Conservation (phyloP, 2,113 vertebrate genomes). For the Recurvirostra avosetta region DNA sequence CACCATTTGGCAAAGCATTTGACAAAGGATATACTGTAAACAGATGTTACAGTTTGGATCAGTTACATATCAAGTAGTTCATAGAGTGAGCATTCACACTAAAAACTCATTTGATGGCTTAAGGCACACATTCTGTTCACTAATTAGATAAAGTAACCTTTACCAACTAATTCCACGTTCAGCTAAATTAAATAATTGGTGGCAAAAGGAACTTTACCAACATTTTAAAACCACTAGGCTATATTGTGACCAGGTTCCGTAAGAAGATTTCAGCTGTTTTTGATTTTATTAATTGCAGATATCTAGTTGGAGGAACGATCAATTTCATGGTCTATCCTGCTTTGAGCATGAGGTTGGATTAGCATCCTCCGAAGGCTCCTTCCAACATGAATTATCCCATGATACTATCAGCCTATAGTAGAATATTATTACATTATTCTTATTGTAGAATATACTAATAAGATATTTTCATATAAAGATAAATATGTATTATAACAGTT, state of each 20-base stretch:
- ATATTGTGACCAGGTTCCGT: background rate
- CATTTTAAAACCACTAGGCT: background rate
- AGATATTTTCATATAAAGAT: background rate
- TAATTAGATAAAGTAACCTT: background rate
- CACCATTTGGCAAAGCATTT: background rate
- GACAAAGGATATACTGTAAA: background rate
- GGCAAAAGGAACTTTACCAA: background rate
- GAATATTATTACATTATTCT: background rate
- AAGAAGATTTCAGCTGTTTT: background rate
- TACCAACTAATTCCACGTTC: background rate
- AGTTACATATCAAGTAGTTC: background rate
- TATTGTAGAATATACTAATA: background rate
- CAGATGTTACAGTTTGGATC: background rate
- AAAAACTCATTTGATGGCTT: background rate
- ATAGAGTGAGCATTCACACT: accelerated
- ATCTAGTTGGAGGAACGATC: background rate
- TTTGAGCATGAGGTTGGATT: background rate
- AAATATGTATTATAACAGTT: background rate
- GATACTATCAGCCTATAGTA: background rate
- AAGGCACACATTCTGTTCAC: background rate
- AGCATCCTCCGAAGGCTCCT: background rate
- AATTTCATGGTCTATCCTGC: background rate
- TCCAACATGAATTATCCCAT: background rate
- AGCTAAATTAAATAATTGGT: background rate
- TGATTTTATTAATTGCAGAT: background rate